These are phyloP conservation scores for Apodemus sylvaticus DNA, from an alignment of 2,113 vertebrate species.

Conservation along the genomic window DNA sequence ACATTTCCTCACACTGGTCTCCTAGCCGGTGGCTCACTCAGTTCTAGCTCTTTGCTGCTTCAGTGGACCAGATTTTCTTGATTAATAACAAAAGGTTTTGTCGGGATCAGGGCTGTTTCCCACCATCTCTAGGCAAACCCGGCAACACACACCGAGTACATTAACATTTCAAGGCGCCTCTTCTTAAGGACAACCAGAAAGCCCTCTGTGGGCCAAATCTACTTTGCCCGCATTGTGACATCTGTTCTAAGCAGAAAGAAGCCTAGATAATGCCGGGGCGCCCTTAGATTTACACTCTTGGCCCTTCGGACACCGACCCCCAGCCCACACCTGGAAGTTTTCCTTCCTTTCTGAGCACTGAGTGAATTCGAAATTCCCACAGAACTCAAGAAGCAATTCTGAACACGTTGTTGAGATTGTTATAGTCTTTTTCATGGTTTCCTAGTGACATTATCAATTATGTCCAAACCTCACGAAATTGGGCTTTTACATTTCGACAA, in stretches of 20 bases:
- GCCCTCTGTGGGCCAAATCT: slow-evolving; percentile 93
- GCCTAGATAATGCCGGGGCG: slow-evolving; percentile 92
- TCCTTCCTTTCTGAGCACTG: slow-evolving; percentile 78
- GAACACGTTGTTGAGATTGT: slow-evolving; percentile 67
- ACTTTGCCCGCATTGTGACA: slow-evolving; percentile 96
- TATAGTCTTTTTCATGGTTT: slow-evolving; percentile 63
- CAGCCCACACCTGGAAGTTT: slow-evolving; percentile 77
- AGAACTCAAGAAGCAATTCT: slow-evolving; percentile 66
- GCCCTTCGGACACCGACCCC: slow-evolving; percentile 83
- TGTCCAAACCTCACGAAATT: slow-evolving; percentile 54
- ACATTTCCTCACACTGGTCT: slow-evolving; percentile 77
- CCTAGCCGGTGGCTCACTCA: slow-evolving; percentile 79
- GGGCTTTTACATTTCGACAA: slow-evolving; percentile 54
- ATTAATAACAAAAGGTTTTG: slow-evolving; percentile 92
- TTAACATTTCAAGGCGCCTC: slow-evolving; percentile 97
- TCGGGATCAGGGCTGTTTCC: slow-evolving; percentile 90
- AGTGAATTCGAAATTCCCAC: slow-evolving; percentile 76
- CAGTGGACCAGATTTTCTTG: slow-evolving; percentile 90
- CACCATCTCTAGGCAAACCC: slow-evolving; percentile 93
- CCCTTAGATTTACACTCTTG: slow-evolving; percentile 95
- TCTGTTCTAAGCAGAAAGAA: slow-evolving; percentile 97
- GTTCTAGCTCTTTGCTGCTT: slow-evolving; percentile 86
- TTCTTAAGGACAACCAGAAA: slow-evolving; percentile 93
- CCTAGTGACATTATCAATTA: slow-evolving; percentile 72
- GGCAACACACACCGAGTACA: slow-evolving; percentile 91